Conservation (phyloP, 2,888 invertebrate genomes). For the Scelioninae gen. 1 region DNA sequence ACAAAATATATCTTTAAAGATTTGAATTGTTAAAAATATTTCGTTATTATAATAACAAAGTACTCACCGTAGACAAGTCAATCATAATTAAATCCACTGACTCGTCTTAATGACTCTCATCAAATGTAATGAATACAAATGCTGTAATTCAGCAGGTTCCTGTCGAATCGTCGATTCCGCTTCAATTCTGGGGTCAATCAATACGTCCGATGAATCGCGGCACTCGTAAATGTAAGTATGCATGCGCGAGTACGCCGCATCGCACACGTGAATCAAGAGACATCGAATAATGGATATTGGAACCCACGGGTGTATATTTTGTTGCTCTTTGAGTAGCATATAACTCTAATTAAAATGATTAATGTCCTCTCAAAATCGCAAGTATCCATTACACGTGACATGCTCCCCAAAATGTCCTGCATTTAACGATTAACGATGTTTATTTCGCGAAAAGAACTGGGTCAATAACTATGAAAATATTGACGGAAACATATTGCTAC, state of each 20-base stretch:
- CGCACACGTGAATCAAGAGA: constrained; percentile 42
- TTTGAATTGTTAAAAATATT: too few species aligned
- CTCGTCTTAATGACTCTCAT: constrained; percentile 33
- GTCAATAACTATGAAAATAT: constrained; percentile 10
- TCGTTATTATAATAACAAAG: too few species aligned
- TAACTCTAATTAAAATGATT: constrained; percentile 56
- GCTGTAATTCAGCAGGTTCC: constrained; percentile 24
- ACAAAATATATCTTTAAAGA: too few species aligned
- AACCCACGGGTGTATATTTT: constrained; percentile 42
- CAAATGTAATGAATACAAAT: constrained; percentile 43
- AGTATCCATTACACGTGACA: too few species aligned
- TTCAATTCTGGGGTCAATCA: constrained; percentile 42
- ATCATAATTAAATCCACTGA: constrained; percentile 38
- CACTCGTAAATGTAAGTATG: constrained; percentile 45
- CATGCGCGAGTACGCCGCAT: constrained; percentile 32
- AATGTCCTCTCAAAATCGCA: constrained; percentile 41
- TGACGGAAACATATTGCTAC: background rate
- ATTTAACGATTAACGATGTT: constrained; percentile 39
- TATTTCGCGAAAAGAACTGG: constrained; percentile 15
- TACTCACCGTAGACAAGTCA: background rate
- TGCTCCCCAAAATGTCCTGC: constrained; percentile 1
- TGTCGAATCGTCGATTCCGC: constrained; percentile 38
- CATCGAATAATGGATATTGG: constrained; percentile 40
- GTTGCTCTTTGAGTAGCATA: too few species aligned
- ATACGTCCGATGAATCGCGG: constrained; percentile 49